Percentiles rank a stretch among this genome's conserved stretches.
phyloP scores from a whole-genome alignment of 2,113 vertebrate genomes.

The Heterocephalus glaber region DNA sequence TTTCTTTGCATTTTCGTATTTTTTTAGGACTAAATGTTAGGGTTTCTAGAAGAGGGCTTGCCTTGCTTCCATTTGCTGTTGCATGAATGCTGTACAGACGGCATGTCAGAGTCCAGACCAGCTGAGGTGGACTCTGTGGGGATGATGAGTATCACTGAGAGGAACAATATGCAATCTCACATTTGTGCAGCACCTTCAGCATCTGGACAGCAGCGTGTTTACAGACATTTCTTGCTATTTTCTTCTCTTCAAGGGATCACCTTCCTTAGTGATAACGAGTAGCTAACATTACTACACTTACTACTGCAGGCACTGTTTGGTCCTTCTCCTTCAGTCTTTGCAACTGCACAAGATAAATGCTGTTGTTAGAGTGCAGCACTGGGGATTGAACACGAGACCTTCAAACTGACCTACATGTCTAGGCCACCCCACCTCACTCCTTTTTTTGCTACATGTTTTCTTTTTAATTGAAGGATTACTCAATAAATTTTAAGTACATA shows the following conservation, averaged over 20 bases:
- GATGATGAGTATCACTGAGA: neutral
- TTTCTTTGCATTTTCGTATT: slow-evolving; percentile 15
- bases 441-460: neutral
- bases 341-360: neutral
- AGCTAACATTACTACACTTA: neutral
- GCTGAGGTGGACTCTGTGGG: neutral
- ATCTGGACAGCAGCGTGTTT: neutral
- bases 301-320: neutral
- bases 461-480: neutral
- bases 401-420: neutral
- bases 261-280: neutral
- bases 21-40: slow-evolving; percentile 16
- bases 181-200: neutral
- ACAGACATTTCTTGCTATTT: neutral
- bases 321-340: neutral
- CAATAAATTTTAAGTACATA: neutral
- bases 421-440: too few relatives aligned
- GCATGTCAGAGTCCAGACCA: neutral
- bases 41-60: slow-evolving; percentile 17
- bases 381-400: neutral
- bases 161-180: neutral
- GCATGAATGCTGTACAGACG: neutral
- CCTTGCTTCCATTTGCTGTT: neutral
- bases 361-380: neutral
- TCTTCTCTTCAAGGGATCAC: neutral